Conservation (phyloP, 2,888 invertebrate species). For the Encarsia formosa region DNA sequence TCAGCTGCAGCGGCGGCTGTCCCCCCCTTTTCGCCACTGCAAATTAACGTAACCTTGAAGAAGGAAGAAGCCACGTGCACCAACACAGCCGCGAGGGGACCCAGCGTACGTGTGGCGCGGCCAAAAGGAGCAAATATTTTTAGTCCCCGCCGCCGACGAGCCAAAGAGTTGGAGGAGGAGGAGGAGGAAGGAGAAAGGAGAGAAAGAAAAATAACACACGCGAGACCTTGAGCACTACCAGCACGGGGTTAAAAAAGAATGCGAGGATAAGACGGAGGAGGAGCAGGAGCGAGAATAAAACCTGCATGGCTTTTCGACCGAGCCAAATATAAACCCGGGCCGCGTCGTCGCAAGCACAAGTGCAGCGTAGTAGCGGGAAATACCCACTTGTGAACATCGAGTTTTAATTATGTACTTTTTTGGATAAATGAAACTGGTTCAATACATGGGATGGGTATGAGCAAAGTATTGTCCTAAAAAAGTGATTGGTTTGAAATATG, state of each 20-base stretch:
- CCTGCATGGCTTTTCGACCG: constrained; percentile 2
- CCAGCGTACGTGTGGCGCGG: background rate
- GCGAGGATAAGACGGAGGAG: background rate
- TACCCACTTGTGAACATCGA: too few relatives aligned
- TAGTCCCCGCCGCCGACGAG: background rate
- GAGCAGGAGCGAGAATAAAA: background rate
- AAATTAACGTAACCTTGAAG: constrained; percentile 27
- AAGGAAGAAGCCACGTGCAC: too few relatives aligned
- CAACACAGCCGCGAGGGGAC: too few relatives aligned
- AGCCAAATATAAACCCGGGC: constrained; percentile 12
- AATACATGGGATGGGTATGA: too few relatives aligned
- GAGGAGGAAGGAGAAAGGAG: constrained; percentile 1
- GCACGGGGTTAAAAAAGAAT: background rate
- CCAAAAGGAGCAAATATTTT: background rate
- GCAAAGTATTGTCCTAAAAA: too few relatives aligned
- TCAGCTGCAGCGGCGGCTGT: constrained; percentile 19
- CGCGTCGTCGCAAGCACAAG: too few relatives aligned
- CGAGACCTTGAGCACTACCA: background rate
- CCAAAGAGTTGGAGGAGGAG: background rate
- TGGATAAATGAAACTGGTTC: too few relatives aligned
- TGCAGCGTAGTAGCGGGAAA: too few relatives aligned
- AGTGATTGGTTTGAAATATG: too few relatives aligned
- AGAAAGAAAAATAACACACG: constrained; percentile 10
- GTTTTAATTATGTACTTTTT: too few relatives aligned
- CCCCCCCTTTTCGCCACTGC: constrained; percentile 7